phyloP scores from a whole-genome alignment of 1,140 invertebrate genomes.

The Tetraneura akinire region DNA sequence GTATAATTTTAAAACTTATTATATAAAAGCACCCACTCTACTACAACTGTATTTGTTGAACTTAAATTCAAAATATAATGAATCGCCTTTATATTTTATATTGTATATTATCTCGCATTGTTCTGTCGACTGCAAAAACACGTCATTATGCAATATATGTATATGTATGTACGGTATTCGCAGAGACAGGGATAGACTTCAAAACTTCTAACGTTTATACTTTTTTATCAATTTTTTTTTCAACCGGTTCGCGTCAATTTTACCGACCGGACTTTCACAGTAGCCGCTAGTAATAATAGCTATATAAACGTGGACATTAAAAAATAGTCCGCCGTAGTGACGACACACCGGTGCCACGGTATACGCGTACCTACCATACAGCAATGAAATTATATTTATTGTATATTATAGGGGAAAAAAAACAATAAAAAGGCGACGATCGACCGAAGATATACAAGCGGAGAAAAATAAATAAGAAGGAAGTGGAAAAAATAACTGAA shows the following conservation, averaged over 20 bases:
- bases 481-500: constrained; percentile 29
- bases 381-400: neutral
- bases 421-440: constrained; percentile 39
- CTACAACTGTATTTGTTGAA: too few species aligned
- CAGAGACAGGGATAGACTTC: neutral
- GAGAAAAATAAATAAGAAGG: neutral
- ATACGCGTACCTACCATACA: too few species aligned
- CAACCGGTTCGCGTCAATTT: constrained; percentile 36
- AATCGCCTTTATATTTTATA: too few species aligned
- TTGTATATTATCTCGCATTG: too few species aligned
- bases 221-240: neutral
- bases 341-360: constrained; percentile 15
- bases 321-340: constrained; percentile 40
- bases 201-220: neutral
- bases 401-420: too few species aligned
- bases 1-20: too few species aligned
- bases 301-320: constrained; percentile 22
- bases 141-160: neutral
- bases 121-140: neutral
- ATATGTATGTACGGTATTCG: neutral
- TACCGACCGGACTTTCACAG: constrained; percentile 20
- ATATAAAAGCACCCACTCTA: too few species aligned
- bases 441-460: neutral
- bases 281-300: neutral
- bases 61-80: too few species aligned